Base-by-base conservation (phyloP, 2,888 invertebrate genomes). In the Pantelozetes paolii region DNA sequence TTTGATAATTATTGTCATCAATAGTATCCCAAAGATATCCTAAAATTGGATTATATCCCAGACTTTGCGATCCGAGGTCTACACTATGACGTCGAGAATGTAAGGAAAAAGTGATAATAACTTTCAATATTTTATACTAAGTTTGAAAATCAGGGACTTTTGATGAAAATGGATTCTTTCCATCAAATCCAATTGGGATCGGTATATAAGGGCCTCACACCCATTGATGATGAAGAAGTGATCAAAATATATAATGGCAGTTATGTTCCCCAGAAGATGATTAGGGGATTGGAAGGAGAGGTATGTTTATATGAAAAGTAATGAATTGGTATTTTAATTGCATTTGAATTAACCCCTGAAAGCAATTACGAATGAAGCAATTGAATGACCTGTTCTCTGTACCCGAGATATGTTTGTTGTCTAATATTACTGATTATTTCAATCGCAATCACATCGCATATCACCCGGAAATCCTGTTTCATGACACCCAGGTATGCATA, bases 81-180 rank as follows among this genome's bases (percentile, higher is more conserved):
- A n/a, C 98, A 98, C 84, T 98, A 95, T 85, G 98, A 99, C 82
- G 92, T 96, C 80, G 90, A 93, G 83, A 94, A 94, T 80, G 83
- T 83, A 77, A 76, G 77, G 2, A 64, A 36, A 54, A 71, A 62
- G 69, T 69, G 20, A 11, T 64, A 23, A 1, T 71, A 5, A 36
- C 5, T 36, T 5, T 9, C 5, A 36, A 8, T 36, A 36, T 36
- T 36, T 36, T n/a, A n/a, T n/a, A n/a, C n/a, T n/a, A n/a, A n/a
- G 36, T 36, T 9, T 9, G 9, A 36, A 36, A 36, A 36, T 36
- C n/a, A 83, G 84, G 95, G 97, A 2, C 84, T 96, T 18, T 85
- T 98, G 30, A 85, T 98, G 79, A 98, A 98, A 83, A 85, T 98
- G 79, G 97, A 98, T 84, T 93, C 94, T 1, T 98, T 96, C 83